Evolutionary conservation across 1,140 invertebrate species (phyloP).

Genomic region (Drosophila santomea): DNA sequence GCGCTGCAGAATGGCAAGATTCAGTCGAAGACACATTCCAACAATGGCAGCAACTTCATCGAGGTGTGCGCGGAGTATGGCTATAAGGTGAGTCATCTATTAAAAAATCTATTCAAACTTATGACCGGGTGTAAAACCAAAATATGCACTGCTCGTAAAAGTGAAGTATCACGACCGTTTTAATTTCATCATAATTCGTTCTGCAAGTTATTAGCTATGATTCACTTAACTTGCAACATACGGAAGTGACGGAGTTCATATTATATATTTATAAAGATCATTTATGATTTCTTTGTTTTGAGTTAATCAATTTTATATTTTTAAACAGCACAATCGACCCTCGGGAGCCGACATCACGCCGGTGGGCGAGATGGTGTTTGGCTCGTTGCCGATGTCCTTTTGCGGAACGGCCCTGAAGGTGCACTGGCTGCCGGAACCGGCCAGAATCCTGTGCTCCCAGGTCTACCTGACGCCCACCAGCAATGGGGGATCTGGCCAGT

Average conservation of each 20-base stretch:
- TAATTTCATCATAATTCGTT: neutral
- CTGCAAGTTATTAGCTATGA: no score
- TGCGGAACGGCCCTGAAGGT: conserved; percentile 93
- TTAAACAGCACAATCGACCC: conserved; percentile 87
- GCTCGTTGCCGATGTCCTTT: conserved; percentile 94
- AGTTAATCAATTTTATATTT: neutral
- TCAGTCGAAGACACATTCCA: conserved; percentile 80
- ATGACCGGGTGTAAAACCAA: neutral
- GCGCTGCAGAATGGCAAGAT: conserved; percentile 69
- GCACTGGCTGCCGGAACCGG: conserved; percentile 90
- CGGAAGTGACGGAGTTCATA: no score
- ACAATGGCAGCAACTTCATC: conserved; percentile 70
- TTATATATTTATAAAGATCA: no score
- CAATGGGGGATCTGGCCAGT: conserved; percentile 48
- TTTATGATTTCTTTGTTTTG: neutral
- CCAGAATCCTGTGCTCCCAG: conserved; percentile 90
- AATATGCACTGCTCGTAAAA: no score
- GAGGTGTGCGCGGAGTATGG: conserved; percentile 80
- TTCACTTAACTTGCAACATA: neutral
- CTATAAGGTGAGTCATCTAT: conserved; percentile 65
- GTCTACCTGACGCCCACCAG: conserved; percentile 86
- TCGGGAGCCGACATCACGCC: conserved; percentile 89
- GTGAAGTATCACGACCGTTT: neutral
- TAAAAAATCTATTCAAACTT: neutral
- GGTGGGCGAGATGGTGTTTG: conserved; percentile 95